Conservation (phyloP, 2,888 invertebrate genomes). For the Spodoptera exigua region DNA sequence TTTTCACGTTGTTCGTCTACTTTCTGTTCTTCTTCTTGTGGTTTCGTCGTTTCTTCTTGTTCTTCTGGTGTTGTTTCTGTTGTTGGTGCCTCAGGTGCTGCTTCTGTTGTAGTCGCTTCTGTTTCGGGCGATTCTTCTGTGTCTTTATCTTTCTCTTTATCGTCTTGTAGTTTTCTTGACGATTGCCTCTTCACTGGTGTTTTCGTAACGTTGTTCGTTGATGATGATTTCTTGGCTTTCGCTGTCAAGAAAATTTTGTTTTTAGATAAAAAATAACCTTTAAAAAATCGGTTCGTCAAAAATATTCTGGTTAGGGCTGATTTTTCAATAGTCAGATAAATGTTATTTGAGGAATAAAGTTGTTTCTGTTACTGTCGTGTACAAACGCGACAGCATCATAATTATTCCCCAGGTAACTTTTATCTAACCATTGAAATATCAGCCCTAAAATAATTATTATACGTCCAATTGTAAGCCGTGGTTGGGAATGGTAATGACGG, state of each 20-base stretch:
- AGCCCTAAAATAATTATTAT: too few relatives aligned
- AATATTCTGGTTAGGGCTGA: too few relatives aligned
- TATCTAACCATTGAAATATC: too few relatives aligned
- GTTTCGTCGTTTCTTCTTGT: constrained; percentile 28
- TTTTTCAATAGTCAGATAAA: too few relatives aligned
- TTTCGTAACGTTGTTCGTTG: constrained; percentile 61
- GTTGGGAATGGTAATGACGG: too few relatives aligned
- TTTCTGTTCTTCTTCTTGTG: constrained; percentile 25
- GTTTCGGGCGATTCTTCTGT: constrained; percentile 20
- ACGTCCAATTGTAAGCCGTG: too few relatives aligned
- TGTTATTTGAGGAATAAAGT: too few relatives aligned
- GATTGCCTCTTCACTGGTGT: constrained; percentile 74
- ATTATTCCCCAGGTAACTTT: too few relatives aligned
- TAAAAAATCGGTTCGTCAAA: too few relatives aligned
- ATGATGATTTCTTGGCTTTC: constrained; percentile 69
- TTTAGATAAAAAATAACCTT: too few relatives aligned
- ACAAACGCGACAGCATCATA: too few relatives aligned
- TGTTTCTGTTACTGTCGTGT: too few relatives aligned
- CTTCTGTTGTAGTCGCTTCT: constrained; percentile 34
- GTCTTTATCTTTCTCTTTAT: constrained; percentile 58
- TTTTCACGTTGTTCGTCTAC: constrained; percentile 26
- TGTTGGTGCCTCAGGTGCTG: constrained; percentile 54
- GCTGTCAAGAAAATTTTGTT: constrained; percentile 43
- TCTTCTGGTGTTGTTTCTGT: constrained; percentile 29
- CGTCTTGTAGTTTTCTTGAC: constrained; percentile 74